Percentiles rank a stretch among this genome's conserved stretches.
These are phyloP conservation scores for Chrosomus eos DNA, from an alignment of 2,797 vertebrate genomes.

Conservation along the genomic window DNA sequence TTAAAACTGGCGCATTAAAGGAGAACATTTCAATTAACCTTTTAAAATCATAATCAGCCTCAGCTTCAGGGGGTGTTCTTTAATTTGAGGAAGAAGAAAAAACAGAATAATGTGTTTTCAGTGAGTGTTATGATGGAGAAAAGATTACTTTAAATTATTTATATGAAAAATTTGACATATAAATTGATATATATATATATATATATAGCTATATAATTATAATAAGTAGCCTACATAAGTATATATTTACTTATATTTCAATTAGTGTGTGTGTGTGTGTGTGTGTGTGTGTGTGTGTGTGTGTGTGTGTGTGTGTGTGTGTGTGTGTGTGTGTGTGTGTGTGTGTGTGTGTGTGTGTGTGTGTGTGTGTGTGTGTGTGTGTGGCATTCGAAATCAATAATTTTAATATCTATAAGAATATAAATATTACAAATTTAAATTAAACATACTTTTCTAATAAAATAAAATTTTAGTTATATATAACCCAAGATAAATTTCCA, in stretches of 20 bases:
- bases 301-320: too few relatives aligned
- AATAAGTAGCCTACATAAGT: not conserved
- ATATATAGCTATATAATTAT: too few relatives aligned
- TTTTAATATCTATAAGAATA: not conserved
- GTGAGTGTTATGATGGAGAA: too few relatives aligned
- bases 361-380: too few relatives aligned
- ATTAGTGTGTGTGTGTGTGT: too few relatives aligned
- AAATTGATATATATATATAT: too few relatives aligned
- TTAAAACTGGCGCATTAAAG: not conserved
- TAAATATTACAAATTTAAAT: not conserved
- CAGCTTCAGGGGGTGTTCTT: not conserved
- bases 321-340: too few relatives aligned
- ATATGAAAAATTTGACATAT: too few relatives aligned
- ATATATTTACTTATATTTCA: not conserved
- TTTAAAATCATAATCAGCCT: not conserved
- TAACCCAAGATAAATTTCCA: not conserved
- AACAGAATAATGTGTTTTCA: not conserved
- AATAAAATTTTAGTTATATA: too few relatives aligned
- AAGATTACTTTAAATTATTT: not conserved
- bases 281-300: too few relatives aligned
- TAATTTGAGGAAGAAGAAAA: not conserved
- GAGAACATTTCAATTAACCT: not conserved
- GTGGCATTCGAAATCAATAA: not conserved
- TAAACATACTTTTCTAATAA: too few relatives aligned
- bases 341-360: not conserved